Conservation (phyloP, 2,888 invertebrate species). For the Lottia gigantea region DNA sequence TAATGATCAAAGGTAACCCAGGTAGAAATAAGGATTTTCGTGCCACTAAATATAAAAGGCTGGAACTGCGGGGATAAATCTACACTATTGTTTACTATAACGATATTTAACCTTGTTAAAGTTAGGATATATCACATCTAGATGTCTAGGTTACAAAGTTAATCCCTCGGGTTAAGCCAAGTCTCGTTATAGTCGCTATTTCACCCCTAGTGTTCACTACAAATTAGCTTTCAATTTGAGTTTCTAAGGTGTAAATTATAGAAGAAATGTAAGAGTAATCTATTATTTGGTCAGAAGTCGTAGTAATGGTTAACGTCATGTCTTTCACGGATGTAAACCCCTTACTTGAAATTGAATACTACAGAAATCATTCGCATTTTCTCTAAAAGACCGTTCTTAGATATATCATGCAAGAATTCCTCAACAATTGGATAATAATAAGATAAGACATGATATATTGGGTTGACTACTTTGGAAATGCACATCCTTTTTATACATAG, state of each 20-base stretch:
- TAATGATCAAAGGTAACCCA: neutral
- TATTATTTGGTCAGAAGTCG: no score
- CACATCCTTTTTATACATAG: no score
- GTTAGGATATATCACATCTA: neutral
- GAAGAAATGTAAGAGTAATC: no score
- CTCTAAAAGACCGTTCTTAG: no score
- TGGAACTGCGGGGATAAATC: neutral
- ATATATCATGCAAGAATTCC: no score
- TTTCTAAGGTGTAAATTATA: neutral
- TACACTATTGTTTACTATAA: neutral
- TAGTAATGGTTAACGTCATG: no score
- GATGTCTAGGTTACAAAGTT: neutral
- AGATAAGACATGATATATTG: no score
- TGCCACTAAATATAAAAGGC: neutral
- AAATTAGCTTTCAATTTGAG: neutral
- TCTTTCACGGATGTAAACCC: no score
- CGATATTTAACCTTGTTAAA: neutral
- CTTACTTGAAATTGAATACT: no score
- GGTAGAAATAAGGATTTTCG: constrained; percentile 7
- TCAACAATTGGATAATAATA: no score
- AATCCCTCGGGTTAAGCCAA: neutral
- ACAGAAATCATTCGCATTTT: no score
- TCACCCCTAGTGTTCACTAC: neutral
- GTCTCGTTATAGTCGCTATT: neutral
- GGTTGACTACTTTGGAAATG: no score